A percentile compares a stretch with the other conserved stretches of the same genome.
Conservation (phyloP, 2,113 vertebrate genomes). For the Cochlearius cochlearius region DNA sequence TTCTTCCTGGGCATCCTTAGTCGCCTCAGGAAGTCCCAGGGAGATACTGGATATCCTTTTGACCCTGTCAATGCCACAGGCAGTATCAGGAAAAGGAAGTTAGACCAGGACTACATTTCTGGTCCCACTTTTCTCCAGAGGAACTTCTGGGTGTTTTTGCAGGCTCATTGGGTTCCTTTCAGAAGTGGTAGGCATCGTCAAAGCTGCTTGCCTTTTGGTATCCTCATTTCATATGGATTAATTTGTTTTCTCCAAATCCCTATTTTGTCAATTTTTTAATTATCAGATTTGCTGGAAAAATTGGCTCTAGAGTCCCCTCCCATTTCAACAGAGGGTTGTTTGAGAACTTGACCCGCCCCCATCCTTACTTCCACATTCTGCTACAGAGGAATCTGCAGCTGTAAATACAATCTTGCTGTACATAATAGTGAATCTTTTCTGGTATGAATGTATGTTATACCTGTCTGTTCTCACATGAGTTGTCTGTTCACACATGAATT, state of each 20-base stretch:
- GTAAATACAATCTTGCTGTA: not conserved
- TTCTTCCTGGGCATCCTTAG: not conserved
- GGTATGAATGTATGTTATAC: not conserved
- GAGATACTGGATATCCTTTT: not conserved
- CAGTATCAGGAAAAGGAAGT: not conserved
- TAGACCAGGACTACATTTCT: not conserved
- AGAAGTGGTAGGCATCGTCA: not conserved
- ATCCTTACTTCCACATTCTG: not conserved
- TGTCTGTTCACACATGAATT: too few species aligned
- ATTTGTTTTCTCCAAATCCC: not conserved
- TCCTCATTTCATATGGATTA: not conserved
- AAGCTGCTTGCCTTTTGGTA: not conserved
- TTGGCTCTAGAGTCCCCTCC: not conserved
- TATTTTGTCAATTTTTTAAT: not conserved
- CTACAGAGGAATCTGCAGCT: not conserved
- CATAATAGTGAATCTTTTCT: not conserved
- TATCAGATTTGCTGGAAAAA: not conserved
- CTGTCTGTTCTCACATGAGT: not conserved
- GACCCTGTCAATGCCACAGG: not conserved
- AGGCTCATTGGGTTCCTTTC: not conserved
- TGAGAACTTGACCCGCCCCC: not conserved
- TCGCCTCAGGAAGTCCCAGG: not conserved
- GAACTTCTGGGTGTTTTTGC: not conserved
- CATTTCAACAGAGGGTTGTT: not conserved
- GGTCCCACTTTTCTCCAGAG: not conserved